Conservation (phyloP, 2,797 vertebrate genomes). For the Neomorphus geoffroyi region DNA sequence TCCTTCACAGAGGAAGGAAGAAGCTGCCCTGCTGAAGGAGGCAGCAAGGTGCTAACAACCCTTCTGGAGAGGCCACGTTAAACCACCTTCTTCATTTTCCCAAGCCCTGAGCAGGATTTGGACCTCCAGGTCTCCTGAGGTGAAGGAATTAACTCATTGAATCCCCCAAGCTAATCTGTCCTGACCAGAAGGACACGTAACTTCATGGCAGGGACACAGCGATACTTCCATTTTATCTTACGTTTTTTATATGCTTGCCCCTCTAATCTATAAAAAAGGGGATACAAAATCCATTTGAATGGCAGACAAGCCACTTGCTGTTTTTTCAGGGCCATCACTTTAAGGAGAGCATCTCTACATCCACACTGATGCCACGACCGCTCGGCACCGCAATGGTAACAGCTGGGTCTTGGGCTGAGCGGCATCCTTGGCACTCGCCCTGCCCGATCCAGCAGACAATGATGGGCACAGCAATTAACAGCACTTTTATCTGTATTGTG, state of each 20-base stretch:
- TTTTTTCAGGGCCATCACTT: background rate
- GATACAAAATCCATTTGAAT: background rate
- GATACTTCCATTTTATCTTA: background rate
- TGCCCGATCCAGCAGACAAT: background rate
- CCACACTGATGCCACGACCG: background rate
- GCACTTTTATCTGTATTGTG: background rate
- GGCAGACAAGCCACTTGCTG: background rate
- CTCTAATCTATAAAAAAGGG: background rate
- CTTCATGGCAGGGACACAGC: background rate
- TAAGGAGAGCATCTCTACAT: background rate
- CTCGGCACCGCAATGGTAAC: background rate
- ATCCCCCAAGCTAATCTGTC: conserved; percentile 24
- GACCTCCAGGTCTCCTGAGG: background rate
- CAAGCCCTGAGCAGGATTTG: conserved; percentile 1
- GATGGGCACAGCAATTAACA: background rate
- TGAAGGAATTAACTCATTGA: conserved; percentile 45
- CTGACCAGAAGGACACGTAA: conserved; percentile 3
- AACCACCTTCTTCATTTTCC: background rate
- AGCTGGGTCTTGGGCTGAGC: background rate
- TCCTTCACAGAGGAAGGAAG: background rate
- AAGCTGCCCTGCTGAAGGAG: background rate
- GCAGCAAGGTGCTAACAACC: background rate
- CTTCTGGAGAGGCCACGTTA: background rate
- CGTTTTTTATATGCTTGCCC: background rate
- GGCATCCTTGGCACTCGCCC: background rate